Evolutionary conservation across 2,888 invertebrate genomes (phyloP).

Genomic region (Marasmarcha lunaedactyla): DNA sequence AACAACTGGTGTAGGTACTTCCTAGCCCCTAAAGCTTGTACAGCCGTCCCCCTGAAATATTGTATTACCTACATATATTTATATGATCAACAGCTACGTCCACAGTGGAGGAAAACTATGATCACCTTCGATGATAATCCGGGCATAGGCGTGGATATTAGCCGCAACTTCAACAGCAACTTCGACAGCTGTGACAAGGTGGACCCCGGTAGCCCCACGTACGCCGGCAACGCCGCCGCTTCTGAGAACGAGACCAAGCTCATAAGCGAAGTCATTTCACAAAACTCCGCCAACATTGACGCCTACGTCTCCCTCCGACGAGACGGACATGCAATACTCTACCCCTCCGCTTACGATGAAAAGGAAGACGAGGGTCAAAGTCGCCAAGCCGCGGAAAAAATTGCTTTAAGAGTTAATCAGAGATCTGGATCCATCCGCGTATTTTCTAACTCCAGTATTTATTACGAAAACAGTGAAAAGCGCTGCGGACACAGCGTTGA

Average conservation of each 20-base stretch:
- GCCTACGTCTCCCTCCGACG: conserved; percentile 80
- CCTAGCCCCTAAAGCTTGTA: no score
- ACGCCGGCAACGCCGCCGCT: conserved; percentile 67
- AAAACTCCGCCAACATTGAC: conserved; percentile 55
- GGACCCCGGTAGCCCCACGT: conserved; percentile 38
- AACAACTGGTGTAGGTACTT: no score
- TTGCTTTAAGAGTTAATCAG: conserved; percentile 38
- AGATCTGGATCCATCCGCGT: conserved; percentile 31
- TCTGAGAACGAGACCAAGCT: conserved; percentile 76
- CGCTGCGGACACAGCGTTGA: conserved; percentile 55
- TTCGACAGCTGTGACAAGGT: conserved; percentile 31
- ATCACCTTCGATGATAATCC: conserved; percentile 20
- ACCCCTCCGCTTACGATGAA: conserved; percentile 71
- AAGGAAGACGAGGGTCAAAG: conserved; percentile 14
- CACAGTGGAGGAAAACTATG: conserved; percentile 41
- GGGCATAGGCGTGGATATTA: conserved; percentile 42
- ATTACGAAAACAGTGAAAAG: conserved; percentile 27
- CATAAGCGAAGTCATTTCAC: conserved; percentile 65
- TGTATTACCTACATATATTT: no score
- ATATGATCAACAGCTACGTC: conserved; percentile 14
- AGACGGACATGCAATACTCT: conserved; percentile 74
- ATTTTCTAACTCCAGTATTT: conserved; percentile 37
- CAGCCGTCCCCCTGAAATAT: no score
- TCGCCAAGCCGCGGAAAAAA: conserved; percentile 26
- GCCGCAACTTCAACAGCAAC: conserved; percentile 42